These are phyloP conservation scores for Troides aeacus DNA, from an alignment of 2,888 invertebrate genomes.

Conservation along the genomic window DNA sequence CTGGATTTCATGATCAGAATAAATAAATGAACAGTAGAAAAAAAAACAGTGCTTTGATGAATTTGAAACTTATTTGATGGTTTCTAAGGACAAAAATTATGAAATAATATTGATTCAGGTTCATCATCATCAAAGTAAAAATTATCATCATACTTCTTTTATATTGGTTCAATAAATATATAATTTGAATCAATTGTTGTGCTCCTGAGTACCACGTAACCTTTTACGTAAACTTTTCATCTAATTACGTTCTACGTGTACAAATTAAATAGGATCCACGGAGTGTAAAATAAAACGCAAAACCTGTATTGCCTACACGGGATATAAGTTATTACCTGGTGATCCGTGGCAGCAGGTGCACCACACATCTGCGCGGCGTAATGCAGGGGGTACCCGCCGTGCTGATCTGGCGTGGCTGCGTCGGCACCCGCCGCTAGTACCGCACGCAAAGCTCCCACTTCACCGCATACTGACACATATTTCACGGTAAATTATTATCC, in stretches of 20 bases:
- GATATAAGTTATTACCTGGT: constrained; percentile 55
- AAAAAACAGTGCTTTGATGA: not conserved
- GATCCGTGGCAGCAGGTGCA: constrained; percentile 84
- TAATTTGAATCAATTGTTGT: too few species aligned
- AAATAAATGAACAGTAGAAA: not conserved
- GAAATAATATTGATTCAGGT: not conserved
- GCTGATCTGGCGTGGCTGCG: constrained; percentile 93
- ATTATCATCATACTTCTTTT: too few species aligned
- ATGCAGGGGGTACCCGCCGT: constrained; percentile 97
- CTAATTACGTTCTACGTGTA: too few species aligned
- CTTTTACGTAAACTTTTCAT: too few species aligned
- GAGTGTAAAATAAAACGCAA: too few species aligned
- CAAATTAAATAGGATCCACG: too few species aligned
- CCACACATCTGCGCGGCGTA: constrained; percentile 99
- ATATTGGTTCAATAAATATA: too few species aligned
- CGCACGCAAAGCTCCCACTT: constrained; percentile 91
- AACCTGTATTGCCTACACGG: too few species aligned
- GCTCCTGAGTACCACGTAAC: too few species aligned
- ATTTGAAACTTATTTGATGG: not conserved
- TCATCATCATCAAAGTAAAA: not conserved
- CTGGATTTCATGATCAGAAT: constrained; percentile 39
- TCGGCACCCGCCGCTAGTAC: constrained; percentile 92
- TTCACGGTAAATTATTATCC: constrained; percentile 9
- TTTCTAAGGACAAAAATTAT: not conserved
- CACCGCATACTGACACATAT: constrained; percentile 89